Conservation (phyloP, 2,888 invertebrate species). For the Hyalella azteca region DNA sequence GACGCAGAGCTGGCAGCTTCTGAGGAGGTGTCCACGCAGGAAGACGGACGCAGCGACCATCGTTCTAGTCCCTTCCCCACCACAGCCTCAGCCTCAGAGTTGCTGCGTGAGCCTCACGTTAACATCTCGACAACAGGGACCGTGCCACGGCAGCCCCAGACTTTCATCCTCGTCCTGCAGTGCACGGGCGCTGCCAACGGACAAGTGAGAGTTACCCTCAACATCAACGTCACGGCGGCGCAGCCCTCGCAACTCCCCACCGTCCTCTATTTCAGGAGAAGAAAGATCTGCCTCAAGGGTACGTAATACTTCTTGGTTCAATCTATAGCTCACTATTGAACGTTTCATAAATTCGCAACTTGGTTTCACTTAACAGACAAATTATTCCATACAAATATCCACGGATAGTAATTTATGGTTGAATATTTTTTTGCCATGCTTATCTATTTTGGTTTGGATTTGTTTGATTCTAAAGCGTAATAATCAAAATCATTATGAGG, state of each 20-base stretch:
- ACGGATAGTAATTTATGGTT: no score
- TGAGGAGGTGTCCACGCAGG: background rate
- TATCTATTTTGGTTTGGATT: no score
- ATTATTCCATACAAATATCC: no score
- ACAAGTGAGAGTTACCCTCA: constrained; percentile 52
- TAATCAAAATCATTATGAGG: no score
- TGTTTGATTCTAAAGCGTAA: no score
- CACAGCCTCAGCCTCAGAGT: background rate
- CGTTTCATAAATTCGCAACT: no score
- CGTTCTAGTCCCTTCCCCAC: background rate
- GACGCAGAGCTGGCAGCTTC: no score
- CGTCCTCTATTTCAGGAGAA: constrained; percentile 50
- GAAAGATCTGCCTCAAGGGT: constrained; percentile 56
- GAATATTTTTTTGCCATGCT: no score
- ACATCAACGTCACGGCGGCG: constrained; percentile 57
- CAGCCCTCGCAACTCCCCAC: constrained; percentile 51
- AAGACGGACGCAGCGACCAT: background rate
- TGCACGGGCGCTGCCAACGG: constrained; percentile 51
- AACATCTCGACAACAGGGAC: constrained; percentile 37
- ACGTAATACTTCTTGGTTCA: background rate
- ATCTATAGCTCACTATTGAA: no score
- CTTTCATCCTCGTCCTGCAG: constrained; percentile 52
- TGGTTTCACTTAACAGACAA: no score
- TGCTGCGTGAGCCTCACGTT: background rate
- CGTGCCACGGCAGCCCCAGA: constrained; percentile 48